A percentile compares a stretch with the other conserved stretches of the same genome.
phyloP scores from a whole-genome alignment of 37 sponge, comb jelly and placozoan species.

The Spongia lamella region DNA sequence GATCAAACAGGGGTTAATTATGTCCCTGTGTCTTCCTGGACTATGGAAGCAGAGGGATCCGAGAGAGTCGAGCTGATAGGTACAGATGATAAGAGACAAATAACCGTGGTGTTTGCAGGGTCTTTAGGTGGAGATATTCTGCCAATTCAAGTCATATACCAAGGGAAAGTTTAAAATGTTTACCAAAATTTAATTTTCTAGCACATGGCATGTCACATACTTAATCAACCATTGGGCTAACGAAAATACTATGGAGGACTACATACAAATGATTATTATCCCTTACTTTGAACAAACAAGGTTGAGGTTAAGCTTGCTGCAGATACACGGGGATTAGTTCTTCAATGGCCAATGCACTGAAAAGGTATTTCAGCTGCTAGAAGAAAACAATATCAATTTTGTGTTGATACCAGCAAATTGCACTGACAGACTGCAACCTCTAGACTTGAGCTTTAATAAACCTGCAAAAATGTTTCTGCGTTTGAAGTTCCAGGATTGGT shows the following conservation, averaged over 20 bases:
- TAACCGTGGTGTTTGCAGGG: background rate
- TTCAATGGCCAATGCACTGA: no score
- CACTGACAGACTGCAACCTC: no score
- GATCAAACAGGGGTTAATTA: slow-evolving; percentile 1
- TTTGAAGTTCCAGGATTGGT: no score
- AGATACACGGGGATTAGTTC: no score
- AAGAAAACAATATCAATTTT: no score
- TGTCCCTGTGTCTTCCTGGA: background rate
- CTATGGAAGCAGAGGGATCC: background rate
- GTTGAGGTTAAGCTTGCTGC: no score
- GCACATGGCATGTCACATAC: background rate
- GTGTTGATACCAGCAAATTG: no score
- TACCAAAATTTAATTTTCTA: background rate
- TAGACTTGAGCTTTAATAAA: no score
- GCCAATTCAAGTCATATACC: background rate
- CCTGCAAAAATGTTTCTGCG: no score
- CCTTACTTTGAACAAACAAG: background rate
- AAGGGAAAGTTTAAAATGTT: background rate
- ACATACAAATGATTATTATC: background rate
- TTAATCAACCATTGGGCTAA: background rate
- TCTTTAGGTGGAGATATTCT: slow-evolving; percentile 1
- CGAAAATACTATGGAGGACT: background rate
- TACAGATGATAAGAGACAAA: no score
- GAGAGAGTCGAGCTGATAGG: background rate
- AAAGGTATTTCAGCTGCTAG: no score